Base-by-base conservation (phyloP, 2,113 vertebrate species). In the Columbina picui region DNA sequence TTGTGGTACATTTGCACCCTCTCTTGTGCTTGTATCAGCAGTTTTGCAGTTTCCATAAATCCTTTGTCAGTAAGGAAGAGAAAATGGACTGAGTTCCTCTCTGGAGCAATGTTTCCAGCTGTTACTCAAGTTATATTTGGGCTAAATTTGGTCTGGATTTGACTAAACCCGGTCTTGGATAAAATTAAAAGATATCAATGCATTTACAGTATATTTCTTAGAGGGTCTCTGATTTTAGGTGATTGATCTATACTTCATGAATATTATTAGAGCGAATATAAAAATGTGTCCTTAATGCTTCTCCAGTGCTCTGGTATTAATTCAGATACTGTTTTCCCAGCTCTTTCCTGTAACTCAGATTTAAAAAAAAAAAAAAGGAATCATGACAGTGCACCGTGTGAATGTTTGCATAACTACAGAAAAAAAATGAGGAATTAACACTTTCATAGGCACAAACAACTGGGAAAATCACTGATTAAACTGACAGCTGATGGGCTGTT, bases 371-470 rank as follows among this genome's bases (percentile, higher is more conserved):
- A 41, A 52, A 53, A 45, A 32, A 41, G 2, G 52, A 76, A 52
- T 5, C 4, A 26, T 19, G 32, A 7, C 15, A 0, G 0, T 43
- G 22, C 10, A 14, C 30, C 26, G 18, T 57, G 34, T 3, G 3
- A 78, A 56, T 30, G 4, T 70, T 92, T 14, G 0, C 27, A 23
- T 12, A 49, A 63, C 34, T 53, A 71, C 6, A 74, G 50, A 26
- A 74, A 84, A 71, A 38, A 78, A 61, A 41, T 0, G 25, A 29
- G 19, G 49, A 78, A 47, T 27, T 64, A 93, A 18, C 13, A 59
- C 9, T 12, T 10, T 64, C 14, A 29, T 41, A 20, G 45, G 27
- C 1, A 19, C 39, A 14, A 75, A 57, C 29, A 89, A 14, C 65
- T 75, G 50, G n/a, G 47, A 94, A 82, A 78, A 55, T 70, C 87